Evolutionary conservation across 2,113 vertebrate species (phyloP).

Genomic region (Pungitius pungitius): DNA sequence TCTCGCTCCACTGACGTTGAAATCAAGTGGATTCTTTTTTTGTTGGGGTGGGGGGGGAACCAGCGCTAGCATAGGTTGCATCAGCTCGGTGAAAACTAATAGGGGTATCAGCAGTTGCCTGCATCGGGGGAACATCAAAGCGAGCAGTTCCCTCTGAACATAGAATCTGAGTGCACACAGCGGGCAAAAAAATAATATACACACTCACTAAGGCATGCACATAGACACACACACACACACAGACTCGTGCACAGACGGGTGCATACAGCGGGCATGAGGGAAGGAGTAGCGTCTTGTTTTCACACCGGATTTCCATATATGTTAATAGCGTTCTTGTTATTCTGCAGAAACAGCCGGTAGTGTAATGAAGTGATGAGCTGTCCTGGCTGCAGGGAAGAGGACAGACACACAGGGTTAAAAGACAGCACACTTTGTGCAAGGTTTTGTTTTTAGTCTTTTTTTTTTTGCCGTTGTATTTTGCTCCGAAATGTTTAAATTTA

Average conservation of each 20-base stretch:
- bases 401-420: conserved; percentile 45
- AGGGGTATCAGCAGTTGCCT: conserved; percentile 78
- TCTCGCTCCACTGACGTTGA: conserved; percentile 54
- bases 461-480: conserved; percentile 30
- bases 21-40: conserved; percentile 40
- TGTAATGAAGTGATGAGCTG: conserved; percentile 60
- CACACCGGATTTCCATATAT: conserved; percentile 78
- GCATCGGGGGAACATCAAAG: conserved; percentile 81
- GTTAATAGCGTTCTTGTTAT: conserved; percentile 75
- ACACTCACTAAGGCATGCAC: conserved; percentile 7
- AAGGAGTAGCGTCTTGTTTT: conserved; percentile 67
- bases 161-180: conserved; percentile 73
- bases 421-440: conserved; percentile 29
- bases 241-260: conserved; percentile 53
- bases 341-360: conserved; percentile 66
- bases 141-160: conserved; percentile 76
- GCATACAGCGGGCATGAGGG: conserved; percentile 74
- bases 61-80: conserved; percentile 68
- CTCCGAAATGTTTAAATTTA: conserved; percentile 20
- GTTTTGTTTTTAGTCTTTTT: background rate
- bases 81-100: conserved; percentile 79
- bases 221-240: conserved; percentile 24
- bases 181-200: conserved; percentile 65
- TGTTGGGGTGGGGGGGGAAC: conserved; percentile 7
- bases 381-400: conserved; percentile 57